Percentiles rank a stretch among this genome's conserved stretches.
Conservation (phyloP, 2,888 invertebrate genomes). For the Serripes groenlandicus region DNA sequence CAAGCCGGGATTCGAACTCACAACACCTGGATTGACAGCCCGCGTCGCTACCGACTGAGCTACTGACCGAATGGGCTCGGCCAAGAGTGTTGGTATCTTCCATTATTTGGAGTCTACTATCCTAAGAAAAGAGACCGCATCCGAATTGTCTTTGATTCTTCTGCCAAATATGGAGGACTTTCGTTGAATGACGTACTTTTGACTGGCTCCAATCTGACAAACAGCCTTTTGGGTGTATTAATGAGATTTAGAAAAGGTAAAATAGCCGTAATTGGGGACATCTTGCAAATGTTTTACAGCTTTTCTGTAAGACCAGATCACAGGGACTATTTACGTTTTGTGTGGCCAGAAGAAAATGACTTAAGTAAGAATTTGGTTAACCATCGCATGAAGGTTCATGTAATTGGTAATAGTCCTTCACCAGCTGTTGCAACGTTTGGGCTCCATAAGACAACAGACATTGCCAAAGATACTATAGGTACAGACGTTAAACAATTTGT, state of each 20-base stretch:
- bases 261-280: slow-evolving; percentile 60
- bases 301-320: slow-evolving; percentile 59
- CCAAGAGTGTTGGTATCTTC: slow-evolving; percentile 59
- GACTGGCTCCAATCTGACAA: slow-evolving; percentile 39
- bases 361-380: slow-evolving; percentile 46
- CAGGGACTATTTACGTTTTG: slow-evolving; percentile 61
- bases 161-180: slow-evolving; percentile 47
- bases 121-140: slow-evolving; percentile 19
- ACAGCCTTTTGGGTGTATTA: slow-evolving; percentile 60
- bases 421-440: too few relatives aligned
- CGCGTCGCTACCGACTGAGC: too few relatives aligned
- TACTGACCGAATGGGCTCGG: too few relatives aligned
- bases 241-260: slow-evolving; percentile 46
- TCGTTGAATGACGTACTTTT: slow-evolving; percentile 9
- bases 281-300: slow-evolving; percentile 65
- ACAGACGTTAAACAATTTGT: too few relatives aligned
- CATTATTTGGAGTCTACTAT: slow-evolving; percentile 41
- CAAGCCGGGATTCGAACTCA: too few relatives aligned
- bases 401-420: too few relatives aligned
- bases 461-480: too few relatives aligned
- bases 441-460: too few relatives aligned
- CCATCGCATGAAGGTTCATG: too few relatives aligned
- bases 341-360: slow-evolving; percentile 65
- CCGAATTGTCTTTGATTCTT: slow-evolving; percentile 57
- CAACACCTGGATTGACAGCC: too few relatives aligned